Percentiles rank a stretch among this genome's conserved stretches.
Conservation (phyloP, 1,140 invertebrate genomes). For the Hylaeus anthracinus region DNA sequence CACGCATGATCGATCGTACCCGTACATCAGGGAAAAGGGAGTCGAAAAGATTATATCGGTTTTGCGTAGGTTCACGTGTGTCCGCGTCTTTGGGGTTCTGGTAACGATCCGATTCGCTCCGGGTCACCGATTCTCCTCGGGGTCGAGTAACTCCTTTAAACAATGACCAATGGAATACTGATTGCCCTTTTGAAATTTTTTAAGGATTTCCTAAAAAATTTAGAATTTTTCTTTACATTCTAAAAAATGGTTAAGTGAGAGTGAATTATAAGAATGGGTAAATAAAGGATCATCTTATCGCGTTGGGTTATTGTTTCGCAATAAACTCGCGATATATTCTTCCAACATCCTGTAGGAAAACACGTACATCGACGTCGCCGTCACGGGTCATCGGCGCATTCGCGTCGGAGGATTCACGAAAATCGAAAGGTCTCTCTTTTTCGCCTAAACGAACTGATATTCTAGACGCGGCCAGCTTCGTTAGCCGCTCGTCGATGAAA, state of each 20-base stretch:
- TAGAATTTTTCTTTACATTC: too few relatives aligned
- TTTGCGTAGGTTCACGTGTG: not conserved
- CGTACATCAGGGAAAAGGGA: slow-evolving; percentile 31
- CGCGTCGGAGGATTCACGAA: slow-evolving; percentile 8
- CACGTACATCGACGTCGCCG: not conserved
- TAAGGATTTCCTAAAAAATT: too few relatives aligned
- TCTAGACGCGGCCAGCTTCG: slow-evolving; percentile 68
- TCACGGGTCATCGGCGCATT: not conserved
- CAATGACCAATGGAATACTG: too few relatives aligned
- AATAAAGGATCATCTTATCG: too few relatives aligned
- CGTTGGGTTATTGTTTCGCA: too few relatives aligned
- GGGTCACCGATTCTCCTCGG: not conserved
- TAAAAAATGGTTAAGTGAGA: too few relatives aligned
- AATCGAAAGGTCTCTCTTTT: slow-evolving; percentile 30
- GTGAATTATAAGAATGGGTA: too few relatives aligned
- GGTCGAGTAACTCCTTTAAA: not conserved
- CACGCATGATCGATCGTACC: slow-evolving; percentile 61
- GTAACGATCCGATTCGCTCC: slow-evolving; percentile 24
- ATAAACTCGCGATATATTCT: too few relatives aligned
- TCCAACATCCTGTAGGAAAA: not conserved
- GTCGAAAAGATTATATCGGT: slow-evolving; percentile 31
- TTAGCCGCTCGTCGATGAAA: slow-evolving; percentile 70
- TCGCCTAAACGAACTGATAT: slow-evolving; percentile 68
- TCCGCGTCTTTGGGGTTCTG: not conserved
- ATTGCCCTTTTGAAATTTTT: too few relatives aligned